Evolutionary conservation across 2,113 vertebrate genomes (phyloP), one percentile per base, ranked within the genome.

Genomic region (Orientallactaga bullata): DNA sequence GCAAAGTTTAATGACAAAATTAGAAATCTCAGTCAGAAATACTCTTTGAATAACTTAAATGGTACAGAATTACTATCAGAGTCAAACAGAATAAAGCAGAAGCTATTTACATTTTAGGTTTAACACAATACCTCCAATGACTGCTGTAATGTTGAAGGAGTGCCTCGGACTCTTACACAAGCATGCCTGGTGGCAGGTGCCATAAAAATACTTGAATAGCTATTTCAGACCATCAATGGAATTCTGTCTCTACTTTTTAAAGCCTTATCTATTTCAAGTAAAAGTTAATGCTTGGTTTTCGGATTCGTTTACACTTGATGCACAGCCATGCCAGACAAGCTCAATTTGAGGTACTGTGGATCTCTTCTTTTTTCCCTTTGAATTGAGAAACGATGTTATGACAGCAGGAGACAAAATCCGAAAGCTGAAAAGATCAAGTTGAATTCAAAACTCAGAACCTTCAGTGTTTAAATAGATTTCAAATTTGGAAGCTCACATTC

Each of bases 391-490:
- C 66, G 42, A 90, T 95, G 83, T 97, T 96, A 89, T 96, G 96
- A 96, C 94, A 96, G 93, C 72, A 87, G 35, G 80, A 94, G 90
- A 89, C 88, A 96, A 92, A 91, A 96, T 90, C 71, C 79, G 95
- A 95, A 96, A 74, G 72, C 96, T 95, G 76, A 96, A 95, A 90
- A 95, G 93, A 95, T 94, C 93, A 96, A 90, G 94, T 68, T 94
- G 94, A 93, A 95, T 95, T 90, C 91, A 87, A 96, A 89, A 94
- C 90, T 86, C 88, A 83, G 91, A 92, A 85, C 60, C 35, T 60
- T 81, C 90, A 81, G 58, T 35, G 83, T 95, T 95, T 95, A 96
- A 92, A 96, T 26, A 90, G 82, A 86, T 92, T 90, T 89, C 90
- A 95, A 90, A 96, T 92, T 85, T 90, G 63, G 96, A 93, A 89